These are phyloP conservation scores for Acleris literana DNA, from an alignment of 2,888 invertebrate species.

Conservation along the genomic window DNA sequence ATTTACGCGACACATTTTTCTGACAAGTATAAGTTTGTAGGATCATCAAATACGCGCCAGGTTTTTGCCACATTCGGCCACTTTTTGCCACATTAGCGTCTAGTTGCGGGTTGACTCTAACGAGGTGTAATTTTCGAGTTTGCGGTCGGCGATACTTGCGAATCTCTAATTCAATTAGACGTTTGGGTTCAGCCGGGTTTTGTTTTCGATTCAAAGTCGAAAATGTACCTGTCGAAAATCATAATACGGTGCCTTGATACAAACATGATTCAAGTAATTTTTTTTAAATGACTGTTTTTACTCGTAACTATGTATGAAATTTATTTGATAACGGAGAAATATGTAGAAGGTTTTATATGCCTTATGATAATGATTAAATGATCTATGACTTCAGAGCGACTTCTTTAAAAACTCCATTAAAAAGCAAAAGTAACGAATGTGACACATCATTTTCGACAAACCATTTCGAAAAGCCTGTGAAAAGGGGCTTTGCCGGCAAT, in stretches of 20 bases:
- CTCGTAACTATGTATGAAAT: not conserved
- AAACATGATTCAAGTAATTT: not conserved
- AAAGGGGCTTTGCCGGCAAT: constrained; percentile 19
- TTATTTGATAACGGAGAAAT: not conserved
- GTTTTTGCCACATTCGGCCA: constrained; percentile 19
- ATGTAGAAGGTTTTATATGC: not conserved
- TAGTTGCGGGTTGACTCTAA: constrained; percentile 25
- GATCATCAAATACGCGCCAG: constrained; percentile 24
- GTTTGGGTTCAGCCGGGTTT: constrained; percentile 16
- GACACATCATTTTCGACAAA: constrained; percentile 9
- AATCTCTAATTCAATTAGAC: constrained; percentile 67
- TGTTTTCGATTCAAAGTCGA: constrained; percentile 11
- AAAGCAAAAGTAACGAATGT: not conserved
- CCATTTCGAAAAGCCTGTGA: constrained; percentile 4
- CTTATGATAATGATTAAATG: too few relatives aligned
- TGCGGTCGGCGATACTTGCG: constrained; percentile 58
- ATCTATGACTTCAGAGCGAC: too few relatives aligned
- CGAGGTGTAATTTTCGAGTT: constrained; percentile 60
- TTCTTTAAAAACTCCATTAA: too few relatives aligned
- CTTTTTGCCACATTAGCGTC: constrained; percentile 41
- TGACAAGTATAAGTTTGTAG: not conserved
- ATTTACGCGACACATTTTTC: not conserved
- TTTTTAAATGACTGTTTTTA: too few relatives aligned
- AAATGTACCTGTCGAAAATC: constrained; percentile 1
- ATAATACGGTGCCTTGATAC: not conserved